These are phyloP conservation scores for Frieseomelitta varia DNA, from an alignment of 1,140 invertebrate species.

Conservation along the genomic window DNA sequence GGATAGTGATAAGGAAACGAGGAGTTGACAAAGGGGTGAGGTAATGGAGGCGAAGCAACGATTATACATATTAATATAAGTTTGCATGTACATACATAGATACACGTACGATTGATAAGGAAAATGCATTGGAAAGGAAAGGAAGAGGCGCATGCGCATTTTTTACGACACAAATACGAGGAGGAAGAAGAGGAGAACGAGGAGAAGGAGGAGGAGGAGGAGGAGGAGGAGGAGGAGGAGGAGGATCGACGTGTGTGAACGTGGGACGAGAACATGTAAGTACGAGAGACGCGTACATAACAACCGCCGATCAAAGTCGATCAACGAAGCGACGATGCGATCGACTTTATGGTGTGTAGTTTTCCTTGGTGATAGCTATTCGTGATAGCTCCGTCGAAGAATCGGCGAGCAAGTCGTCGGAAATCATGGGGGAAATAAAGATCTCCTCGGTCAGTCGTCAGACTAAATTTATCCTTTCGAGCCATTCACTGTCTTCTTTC, in stretches of 20 bases:
- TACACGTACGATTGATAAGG: slow-evolving; percentile 39
- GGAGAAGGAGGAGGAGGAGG: not conserved
- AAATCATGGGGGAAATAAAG: slow-evolving; percentile 14
- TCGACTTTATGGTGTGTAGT: slow-evolving; percentile 7
- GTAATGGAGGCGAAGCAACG: not conserved
- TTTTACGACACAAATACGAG: not conserved
- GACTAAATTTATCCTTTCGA: slow-evolving; percentile 2
- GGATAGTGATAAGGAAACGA: not conserved
- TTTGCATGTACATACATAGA: not conserved
- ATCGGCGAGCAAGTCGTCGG: not conserved
- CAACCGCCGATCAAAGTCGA: not conserved
- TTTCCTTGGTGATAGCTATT: slow-evolving; percentile 65
- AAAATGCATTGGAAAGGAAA: slow-evolving; percentile 23
- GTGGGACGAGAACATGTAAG: not conserved
- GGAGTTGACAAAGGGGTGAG: not conserved
- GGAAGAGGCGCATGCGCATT: slow-evolving; percentile 7
- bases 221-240: no score
- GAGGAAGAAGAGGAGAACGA: not conserved
- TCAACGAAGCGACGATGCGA: not conserved
- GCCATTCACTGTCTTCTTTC: not conserved
- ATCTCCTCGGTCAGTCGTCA: slow-evolving; percentile 49
- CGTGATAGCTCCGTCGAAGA: slow-evolving; percentile 56
- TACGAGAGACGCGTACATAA: slow-evolving; percentile 10
- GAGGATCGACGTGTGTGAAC: slow-evolving; percentile 8
- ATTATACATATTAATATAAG: not conserved